Evolutionary conservation across 2,888 invertebrate genomes (phyloP).

Genomic region (Homarus gammarus): DNA sequence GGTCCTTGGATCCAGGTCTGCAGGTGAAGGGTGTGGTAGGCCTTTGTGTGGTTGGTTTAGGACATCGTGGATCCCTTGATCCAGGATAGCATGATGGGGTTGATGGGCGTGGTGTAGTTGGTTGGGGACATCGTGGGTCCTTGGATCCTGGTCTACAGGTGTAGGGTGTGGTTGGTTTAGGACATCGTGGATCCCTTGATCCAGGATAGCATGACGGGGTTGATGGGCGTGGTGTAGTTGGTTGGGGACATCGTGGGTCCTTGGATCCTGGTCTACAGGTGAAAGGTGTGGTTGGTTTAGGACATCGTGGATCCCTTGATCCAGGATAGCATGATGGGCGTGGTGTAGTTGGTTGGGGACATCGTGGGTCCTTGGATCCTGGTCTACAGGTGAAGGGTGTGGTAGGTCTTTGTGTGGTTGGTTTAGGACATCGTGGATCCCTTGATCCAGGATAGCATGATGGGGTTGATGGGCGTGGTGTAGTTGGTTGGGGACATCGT

Average conservation of each 20-base stretch:
- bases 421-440: slow-evolving; percentile 19
- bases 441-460: slow-evolving; percentile 69
- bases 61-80: slow-evolving; percentile 64
- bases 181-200: slow-evolving; percentile 57
- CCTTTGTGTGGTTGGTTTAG: slow-evolving; percentile 41
- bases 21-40: slow-evolving; percentile 58
- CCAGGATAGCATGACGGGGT: slow-evolving; percentile 53
- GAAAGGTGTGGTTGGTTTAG: slow-evolving; percentile 76
- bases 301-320: slow-evolving; percentile 77
- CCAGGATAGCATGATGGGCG: not conserved
- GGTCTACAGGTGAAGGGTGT: not conserved
- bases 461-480: slow-evolving; percentile 75
- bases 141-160: slow-evolving; percentile 77
- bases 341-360: slow-evolving; percentile 40
- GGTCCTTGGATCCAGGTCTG: slow-evolving; percentile 68
- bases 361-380: slow-evolving; percentile 52
- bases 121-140: slow-evolving; percentile 77
- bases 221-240: slow-evolving; percentile 23
- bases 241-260: slow-evolving; percentile 60
- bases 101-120: slow-evolving; percentile 1
- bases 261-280: slow-evolving; percentile 66
- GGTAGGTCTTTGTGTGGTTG: slow-evolving; percentile 26
- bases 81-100: slow-evolving; percentile 48
- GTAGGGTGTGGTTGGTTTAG: slow-evolving; percentile 33
- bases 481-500: slow-evolving; percentile 60